These are phyloP conservation scores for Sardina pilchardus DNA, from an alignment of 2,113 vertebrate species.

Conservation along the genomic window DNA sequence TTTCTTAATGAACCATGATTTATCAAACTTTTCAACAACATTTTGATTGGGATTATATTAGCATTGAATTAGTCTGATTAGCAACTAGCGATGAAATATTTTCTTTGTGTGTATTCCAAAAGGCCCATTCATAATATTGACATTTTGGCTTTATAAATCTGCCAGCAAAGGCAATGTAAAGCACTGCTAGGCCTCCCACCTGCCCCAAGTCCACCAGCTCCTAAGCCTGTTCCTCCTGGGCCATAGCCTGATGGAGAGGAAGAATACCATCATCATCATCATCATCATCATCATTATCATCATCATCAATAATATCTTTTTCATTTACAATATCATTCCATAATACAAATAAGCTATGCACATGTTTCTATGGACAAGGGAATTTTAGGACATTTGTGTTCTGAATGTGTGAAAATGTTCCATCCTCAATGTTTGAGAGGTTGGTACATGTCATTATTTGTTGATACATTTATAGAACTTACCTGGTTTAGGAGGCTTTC, in stretches of 20 bases:
- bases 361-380: no score
- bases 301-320: background rate
- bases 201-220: background rate
- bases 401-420: no score
- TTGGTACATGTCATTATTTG: no score
- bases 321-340: background rate
- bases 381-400: no score
- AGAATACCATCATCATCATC: background rate
- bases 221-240: background rate
- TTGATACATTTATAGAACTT: background rate
- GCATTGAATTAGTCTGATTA: no score
- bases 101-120: slow-evolving; percentile 5
- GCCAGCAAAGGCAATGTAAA: background rate
- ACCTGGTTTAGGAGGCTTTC: slow-evolving; percentile 52
- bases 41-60: no score
- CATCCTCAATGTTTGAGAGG: no score
- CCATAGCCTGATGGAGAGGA: background rate
- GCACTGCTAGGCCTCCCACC: background rate
- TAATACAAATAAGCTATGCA: no score
- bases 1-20: no score
- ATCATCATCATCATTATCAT: slow-evolving; percentile 28
- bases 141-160: background rate
- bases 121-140: background rate
- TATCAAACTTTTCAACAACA: no score
- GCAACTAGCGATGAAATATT: no score